Conservation (phyloP, 2,113 vertebrate genomes). For the Rhinolophus ferrumequinum region DNA sequence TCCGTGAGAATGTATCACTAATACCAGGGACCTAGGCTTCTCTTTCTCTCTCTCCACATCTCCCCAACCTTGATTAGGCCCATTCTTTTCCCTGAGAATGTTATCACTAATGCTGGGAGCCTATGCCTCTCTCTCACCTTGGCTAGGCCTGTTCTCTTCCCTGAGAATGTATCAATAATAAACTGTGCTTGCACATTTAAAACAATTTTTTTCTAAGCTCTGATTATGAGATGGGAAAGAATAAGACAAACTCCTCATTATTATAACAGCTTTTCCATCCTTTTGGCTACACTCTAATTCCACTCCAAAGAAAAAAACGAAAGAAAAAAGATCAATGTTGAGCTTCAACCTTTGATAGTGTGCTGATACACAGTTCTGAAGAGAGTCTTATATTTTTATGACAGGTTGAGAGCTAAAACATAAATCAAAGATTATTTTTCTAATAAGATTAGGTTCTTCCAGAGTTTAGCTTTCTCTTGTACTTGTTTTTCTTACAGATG, state of each 20-base stretch:
- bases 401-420: neutral
- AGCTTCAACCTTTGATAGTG: neutral
- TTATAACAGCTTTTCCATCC: neutral
- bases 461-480: neutral
- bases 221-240: neutral
- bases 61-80: too few species aligned
- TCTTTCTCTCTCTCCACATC: too few species aligned
- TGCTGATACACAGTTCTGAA: neutral
- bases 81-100: too few species aligned
- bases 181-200: too few species aligned
- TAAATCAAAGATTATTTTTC: neutral
- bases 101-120: too few species aligned
- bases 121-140: too few species aligned
- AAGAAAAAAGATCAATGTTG: neutral
- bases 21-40: too few species aligned
- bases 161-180: too few species aligned
- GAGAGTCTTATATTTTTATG: neutral
- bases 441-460: neutral
- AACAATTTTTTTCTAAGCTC: neutral
- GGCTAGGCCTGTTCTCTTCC: too few species aligned
- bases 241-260: neutral
- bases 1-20: too few species aligned
- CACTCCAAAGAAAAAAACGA: neutral
- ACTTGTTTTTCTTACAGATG: conserved; percentile 29
- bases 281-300: neutral